Base-by-base conservation (phyloP, 2,888 invertebrate species). In the Hesperia comma region DNA sequence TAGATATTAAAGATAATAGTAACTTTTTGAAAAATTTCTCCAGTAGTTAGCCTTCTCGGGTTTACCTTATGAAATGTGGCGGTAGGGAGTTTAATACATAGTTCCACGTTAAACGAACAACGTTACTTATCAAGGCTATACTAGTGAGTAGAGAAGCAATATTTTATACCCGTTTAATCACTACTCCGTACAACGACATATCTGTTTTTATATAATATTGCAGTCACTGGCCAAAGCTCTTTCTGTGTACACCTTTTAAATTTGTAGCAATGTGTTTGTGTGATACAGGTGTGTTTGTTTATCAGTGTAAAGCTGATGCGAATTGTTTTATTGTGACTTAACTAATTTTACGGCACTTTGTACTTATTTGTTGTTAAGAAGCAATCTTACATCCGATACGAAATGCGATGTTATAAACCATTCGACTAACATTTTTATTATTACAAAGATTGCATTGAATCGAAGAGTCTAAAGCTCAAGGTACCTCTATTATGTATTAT, bases 111-210 rank as follows among this genome's bases (percentile, higher is more conserved):
- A 85, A 82, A 81, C 80, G 79, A 76, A 79, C 77, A 78, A 79
- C 76, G 26, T 26, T 77, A 76, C 78, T 75, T 75, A 81, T 84
- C 82, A 83, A 83, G 79, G 87, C 86, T 88, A 79, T 75, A 75
- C 80, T 90, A 91, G 90, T 83, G 83, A 77, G 85, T 90, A 90
- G 89, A 82, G 74, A 84, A 83, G 85, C 88, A 87, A 89, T 86
- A 85, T 85, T 86, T 85, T 84, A 85, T 86, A 87, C 79, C 84
- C 81, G 70, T 85, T 33, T 86, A 85, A 82, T 81, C 80, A 81
- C 79, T 81, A 80, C 79, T 81, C 82, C 83, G 79, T 86, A 85
- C 87, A 84, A 88, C 79, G 85, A 91, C 91, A 91, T 90, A 91
- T 91, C 91, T 83, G 85, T 84, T 88, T 89, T 87, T 85, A 85